These are phyloP conservation scores for Neoitamus cyanurus DNA, from an alignment of 2,888 invertebrate species.

Conservation along the genomic window DNA sequence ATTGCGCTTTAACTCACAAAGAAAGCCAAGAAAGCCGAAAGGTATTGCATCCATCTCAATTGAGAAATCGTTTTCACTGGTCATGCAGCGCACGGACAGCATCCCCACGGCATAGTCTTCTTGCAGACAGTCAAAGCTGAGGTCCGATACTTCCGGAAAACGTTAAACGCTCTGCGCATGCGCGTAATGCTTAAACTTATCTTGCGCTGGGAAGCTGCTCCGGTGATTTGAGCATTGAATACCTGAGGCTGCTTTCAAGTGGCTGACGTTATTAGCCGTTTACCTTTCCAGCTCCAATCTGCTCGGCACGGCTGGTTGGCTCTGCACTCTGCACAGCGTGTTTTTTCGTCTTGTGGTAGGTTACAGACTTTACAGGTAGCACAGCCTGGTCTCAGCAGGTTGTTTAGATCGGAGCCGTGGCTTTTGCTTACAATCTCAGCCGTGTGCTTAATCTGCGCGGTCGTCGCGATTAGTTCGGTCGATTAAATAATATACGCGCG, in stretches of 20 bases:
- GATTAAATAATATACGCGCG: conserved; percentile 35
- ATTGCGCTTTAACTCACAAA: not conserved
- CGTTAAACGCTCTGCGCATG: not conserved
- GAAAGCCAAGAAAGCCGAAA: not conserved
- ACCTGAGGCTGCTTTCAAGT: conserved; percentile 11
- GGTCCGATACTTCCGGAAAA: conserved; percentile 24
- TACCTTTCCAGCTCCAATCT: conserved; percentile 20
- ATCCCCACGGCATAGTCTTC: not conserved
- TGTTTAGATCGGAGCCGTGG: conserved; percentile 14
- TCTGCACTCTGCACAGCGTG: not conserved
- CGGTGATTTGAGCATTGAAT: conserved; percentile 3
- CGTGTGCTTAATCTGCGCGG: conserved; percentile 33
- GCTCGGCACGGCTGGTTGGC: not conserved
- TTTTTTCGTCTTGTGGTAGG: conserved; percentile 30
- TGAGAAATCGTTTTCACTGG: conserved; percentile 5
- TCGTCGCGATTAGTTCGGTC: conserved; percentile 6
- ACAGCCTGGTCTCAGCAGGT: not conserved
- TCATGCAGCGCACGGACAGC: not conserved
- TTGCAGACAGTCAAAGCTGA: not conserved
- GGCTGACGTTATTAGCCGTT: conserved; percentile 19
- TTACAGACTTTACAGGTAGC: conserved; percentile 40
- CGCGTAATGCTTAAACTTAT: not conserved
- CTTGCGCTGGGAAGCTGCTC: conserved; percentile 18
- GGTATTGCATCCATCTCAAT: not conserved
- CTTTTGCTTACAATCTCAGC: conserved; percentile 35